These are phyloP conservation scores for Epicampocera succincta DNA, from an alignment of 2,888 invertebrate genomes.

Conservation along the genomic window DNA sequence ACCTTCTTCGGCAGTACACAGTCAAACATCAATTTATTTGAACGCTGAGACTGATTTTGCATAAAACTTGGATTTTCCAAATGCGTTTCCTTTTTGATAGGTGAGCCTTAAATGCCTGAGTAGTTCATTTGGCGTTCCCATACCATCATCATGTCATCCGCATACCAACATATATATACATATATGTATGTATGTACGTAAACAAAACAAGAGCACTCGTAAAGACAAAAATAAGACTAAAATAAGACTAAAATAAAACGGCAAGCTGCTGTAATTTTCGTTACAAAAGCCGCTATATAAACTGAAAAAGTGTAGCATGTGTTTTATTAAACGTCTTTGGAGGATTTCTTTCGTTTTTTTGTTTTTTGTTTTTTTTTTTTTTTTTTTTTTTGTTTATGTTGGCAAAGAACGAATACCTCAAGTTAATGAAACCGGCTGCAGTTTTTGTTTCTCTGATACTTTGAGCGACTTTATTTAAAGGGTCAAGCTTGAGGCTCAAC, in stretches of 20 bases:
- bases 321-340: conserved; percentile 64
- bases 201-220: conserved; percentile 10
- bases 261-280: conserved; percentile 70
- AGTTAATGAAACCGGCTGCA: conserved; percentile 68
- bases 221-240: conserved; percentile 27
- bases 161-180: conserved; percentile 1
- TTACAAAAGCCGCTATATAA: conserved; percentile 67
- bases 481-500: conserved; percentile 65
- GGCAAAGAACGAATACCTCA: conserved; percentile 59
- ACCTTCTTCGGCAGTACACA: too few relatives aligned
- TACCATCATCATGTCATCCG: conserved; percentile 41
- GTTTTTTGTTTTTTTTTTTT: background rate
- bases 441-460: conserved; percentile 48
- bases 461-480: conserved; percentile 65
- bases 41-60: too few relatives aligned
- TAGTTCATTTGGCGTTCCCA: conserved; percentile 49
- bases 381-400: conserved; percentile 3
- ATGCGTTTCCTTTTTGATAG: conserved; percentile 27
- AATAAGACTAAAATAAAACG: conserved; percentile 56
- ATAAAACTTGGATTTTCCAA: background rate
- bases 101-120: conserved; percentile 45
- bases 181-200: background rate
- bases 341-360: conserved; percentile 34
- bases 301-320: conserved; percentile 61
- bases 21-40: too few relatives aligned